Evolutionary conservation across 2,888 invertebrate species (phyloP), one percentile per base, ranked within the genome.

Genomic region (Venustoraphidia nigricollis): DNA sequence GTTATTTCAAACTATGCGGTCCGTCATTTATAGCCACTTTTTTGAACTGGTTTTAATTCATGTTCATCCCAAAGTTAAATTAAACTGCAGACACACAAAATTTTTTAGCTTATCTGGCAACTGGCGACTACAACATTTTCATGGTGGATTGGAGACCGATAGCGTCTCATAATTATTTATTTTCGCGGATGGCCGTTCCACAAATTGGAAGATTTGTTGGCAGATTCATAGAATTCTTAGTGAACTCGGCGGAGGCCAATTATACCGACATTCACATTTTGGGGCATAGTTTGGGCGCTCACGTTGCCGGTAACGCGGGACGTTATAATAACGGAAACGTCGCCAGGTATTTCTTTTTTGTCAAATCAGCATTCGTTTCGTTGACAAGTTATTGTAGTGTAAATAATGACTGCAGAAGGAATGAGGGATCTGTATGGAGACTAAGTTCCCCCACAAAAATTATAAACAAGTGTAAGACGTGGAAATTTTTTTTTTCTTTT

Each of bases 281-380:
- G 13, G 46, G 46, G 6, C 41, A 46, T 13, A 36, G 36, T 11
- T 40, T 46, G n/a, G 46, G 46, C 10, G 46, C 46, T 14, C 46
- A 46, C 41, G 13, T 46, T 34, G 46, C 46, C 11, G 46, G 46
- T 40, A 8, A n/a, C 11, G 34, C 17, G 11, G 40, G 46, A 11
- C 46, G 46, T 8, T 11, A 39, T 34, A n/a, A 14, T 27, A 40
- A 27, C 34, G 10, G 17, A n/a, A 34, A 11, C 3, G 4, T 46
- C n/a, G 34, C 39, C 14, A 36, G 45, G 45, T 45, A 36, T 36
- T 45, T 10, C 11, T 11, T 41, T 3, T 36, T 14, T 36, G 36
- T 36, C 36, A 34, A 14, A 10, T 17, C 14, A 41, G 2, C 2
- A 45, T 34, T 27, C 42, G 34, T 41, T 17, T 17, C 17, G 17